Evolutionary conservation across 2,888 invertebrate genomes (phyloP), one percentile per base, ranked within the genome.

Genomic region (Nomada goodeniana): DNA sequence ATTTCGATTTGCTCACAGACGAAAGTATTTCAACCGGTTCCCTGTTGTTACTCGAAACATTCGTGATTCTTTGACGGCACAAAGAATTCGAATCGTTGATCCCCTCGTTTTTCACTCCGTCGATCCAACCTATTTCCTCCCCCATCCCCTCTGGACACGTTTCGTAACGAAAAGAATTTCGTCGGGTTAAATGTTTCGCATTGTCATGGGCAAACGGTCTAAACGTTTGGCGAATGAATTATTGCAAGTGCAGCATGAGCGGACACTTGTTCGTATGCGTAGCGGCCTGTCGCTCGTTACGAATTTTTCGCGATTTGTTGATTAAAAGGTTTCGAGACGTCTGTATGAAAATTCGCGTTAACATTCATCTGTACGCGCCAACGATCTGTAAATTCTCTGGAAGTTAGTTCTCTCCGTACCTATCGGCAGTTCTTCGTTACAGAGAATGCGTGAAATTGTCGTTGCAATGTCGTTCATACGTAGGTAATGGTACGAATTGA

Each of bases 211-310:
- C 59, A 65, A 71, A 67, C 59, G 79, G 57, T 72, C 76, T 70
- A 64, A 75, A 69, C 65, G 83, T 82, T 83, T 64, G 79, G 57
- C 59, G 67, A 82, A 82, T 84, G 82, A 84, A 84, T 82, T 84
- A 84, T 82, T 70, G 82, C 44, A 47, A 79, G 75, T 82, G 72
- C 60, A 59, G 26, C 63, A 42, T 18, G 47, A 36, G 44, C 42
- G 29, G 7, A 44, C 70, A 20, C 53, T 10, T 5, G 65, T 59
- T 26, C 20, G 10, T 5, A n/a, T 53, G 53, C 20, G 11, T 65
- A 61, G 13, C 44, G n/a, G 53, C 75, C 44, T 61, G 83, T 82
- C 75, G 69, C 71, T 79, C 72, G 82, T 79, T 75, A 75, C 79
- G 72, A 78, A 75, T 82, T 83, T 68, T 72, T 69, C 82, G 78